Evolutionary conservation across 2,888 invertebrate genomes (phyloP).

Genomic region (Cheilosia impressa): DNA sequence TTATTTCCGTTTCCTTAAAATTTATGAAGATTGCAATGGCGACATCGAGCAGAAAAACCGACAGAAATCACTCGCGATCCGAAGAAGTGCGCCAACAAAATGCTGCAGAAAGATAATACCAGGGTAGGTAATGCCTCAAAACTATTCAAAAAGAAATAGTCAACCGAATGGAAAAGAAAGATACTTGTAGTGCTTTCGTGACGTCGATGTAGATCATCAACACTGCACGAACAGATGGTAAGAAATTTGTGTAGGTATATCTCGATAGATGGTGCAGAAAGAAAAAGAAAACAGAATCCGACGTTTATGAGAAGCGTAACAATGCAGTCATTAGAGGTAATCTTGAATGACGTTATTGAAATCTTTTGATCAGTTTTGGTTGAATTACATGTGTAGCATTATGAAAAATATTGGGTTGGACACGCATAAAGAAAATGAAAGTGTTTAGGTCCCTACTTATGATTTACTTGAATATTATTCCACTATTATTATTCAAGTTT

Average conservation of each 20-base stretch:
- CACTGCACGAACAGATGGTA: constrained; percentile 33
- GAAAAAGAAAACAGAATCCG: constrained; percentile 19
- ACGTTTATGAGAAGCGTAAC: constrained; percentile 11
- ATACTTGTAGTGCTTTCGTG: constrained; percentile 52
- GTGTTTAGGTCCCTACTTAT: background rate
- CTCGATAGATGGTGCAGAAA: constrained; percentile 15
- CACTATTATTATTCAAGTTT: too few species aligned
- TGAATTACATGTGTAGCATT: background rate
- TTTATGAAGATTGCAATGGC: background rate
- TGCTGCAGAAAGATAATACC: constrained; percentile 72
- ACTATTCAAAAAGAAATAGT: constrained; percentile 78
- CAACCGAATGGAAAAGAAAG: constrained; percentile 59
- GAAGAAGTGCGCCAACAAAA: constrained; percentile 49
- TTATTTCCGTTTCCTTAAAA: constrained; percentile 14
- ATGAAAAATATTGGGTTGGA: constrained; percentile 1
- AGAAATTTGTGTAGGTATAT: constrained; percentile 26
- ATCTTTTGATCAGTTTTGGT: constrained; percentile 8
- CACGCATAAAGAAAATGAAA: constrained; percentile 8
- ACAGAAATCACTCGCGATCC: constrained; percentile 48
- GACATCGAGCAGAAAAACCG: background rate
- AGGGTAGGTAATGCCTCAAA: constrained; percentile 79
- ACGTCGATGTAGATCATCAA: constrained; percentile 43
- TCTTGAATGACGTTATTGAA: constrained; percentile 36
- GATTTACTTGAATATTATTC: too few species aligned
- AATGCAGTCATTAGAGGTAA: constrained; percentile 16